Evolutionary conservation across 2,113 vertebrate species (phyloP).

Genomic region (Columba janthina): DNA sequence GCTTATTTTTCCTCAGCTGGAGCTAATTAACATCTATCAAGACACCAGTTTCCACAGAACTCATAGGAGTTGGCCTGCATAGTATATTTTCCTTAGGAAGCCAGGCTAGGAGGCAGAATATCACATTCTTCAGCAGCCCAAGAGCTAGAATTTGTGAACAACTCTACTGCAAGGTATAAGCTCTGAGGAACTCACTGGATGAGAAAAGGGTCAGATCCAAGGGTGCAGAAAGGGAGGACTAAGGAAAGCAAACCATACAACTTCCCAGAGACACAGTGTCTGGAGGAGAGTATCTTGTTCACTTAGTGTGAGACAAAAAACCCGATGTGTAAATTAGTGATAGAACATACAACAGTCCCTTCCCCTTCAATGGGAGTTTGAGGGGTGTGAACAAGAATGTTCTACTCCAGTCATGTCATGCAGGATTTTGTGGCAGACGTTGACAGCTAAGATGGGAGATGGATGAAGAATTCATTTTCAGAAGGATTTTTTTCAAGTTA

Average conservation of each 20-base stretch:
- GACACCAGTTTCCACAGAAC: neutral
- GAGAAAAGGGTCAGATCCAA: neutral
- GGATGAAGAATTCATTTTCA: neutral
- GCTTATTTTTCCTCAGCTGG: neutral
- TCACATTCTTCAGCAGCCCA: neutral
- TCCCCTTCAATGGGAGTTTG: rapidly evolving
- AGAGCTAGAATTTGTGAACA: neutral
- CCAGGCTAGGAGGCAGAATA: neutral
- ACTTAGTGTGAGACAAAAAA: neutral
- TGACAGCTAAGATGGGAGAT: neutral
- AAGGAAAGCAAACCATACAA: neutral
- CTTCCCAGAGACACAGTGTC: neutral
- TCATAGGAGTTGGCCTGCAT: neutral
- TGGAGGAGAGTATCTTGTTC: neutral
- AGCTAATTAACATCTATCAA: conserved; percentile 12
- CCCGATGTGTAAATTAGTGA: neutral
- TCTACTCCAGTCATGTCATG: neutral
- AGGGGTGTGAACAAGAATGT: neutral
- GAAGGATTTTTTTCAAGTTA: neutral
- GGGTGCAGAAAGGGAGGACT: neutral
- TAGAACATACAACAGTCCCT: neutral
- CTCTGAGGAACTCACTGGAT: neutral
- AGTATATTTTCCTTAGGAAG: neutral
- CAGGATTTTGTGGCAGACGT: neutral
- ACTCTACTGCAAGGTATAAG: neutral